Evolutionary conservation across 2,888 invertebrate genomes (phyloP).

Genomic region (Chalcis sispes): DNA sequence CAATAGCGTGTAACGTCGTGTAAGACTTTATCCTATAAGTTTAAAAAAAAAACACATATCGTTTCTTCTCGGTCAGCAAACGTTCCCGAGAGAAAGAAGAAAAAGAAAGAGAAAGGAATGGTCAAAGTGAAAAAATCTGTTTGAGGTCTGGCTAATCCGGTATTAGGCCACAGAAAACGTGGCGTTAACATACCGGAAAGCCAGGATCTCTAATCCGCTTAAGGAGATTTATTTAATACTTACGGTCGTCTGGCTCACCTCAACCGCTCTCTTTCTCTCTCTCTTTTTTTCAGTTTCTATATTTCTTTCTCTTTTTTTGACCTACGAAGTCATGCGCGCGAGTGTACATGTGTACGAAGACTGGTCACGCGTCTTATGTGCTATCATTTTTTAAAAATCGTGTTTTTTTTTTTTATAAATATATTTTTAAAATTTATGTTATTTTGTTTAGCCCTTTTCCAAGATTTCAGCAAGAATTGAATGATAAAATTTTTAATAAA

Average conservation of each 20-base stretch:
- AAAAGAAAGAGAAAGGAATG: not conserved
- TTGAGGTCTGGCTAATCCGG: constrained; percentile 69
- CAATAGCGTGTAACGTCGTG: too few relatives aligned
- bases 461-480: too few relatives aligned
- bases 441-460: too few relatives aligned
- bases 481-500: too few relatives aligned
- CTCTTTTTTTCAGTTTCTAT: not conserved
- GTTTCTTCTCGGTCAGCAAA: constrained; percentile 2
- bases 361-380: not conserved
- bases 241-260: constrained; percentile 69
- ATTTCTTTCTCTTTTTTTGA: not conserved
- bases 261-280: constrained; percentile 45
- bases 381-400: not conserved
- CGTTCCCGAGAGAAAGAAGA: constrained; percentile 2
- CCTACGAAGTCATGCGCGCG: not conserved
- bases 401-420: too few relatives aligned
- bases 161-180: constrained; percentile 69
- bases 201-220: constrained; percentile 71
- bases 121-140: constrained; percentile 66
- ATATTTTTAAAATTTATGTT: too few relatives aligned
- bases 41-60: too few relatives aligned
- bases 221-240: constrained; percentile 73
- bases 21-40: too few relatives aligned
- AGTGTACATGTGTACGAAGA: too few relatives aligned
- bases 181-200: constrained; percentile 73